phyloP scores from a whole-genome alignment of 2,888 invertebrate species.

The Linnaemya vulpina region DNA sequence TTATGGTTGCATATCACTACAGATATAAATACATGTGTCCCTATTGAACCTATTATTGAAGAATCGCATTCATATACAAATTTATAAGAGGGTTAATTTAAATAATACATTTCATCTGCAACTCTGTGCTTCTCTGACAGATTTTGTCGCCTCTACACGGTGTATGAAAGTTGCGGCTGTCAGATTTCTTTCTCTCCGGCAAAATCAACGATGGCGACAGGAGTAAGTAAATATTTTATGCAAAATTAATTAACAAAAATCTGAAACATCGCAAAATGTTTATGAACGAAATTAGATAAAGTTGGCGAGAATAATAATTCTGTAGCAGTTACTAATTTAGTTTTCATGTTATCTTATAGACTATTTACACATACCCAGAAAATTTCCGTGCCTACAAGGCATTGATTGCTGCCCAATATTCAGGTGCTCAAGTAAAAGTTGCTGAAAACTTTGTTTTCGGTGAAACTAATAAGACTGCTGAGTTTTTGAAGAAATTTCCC shows the following conservation, averaged over 20 bases:
- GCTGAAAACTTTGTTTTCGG: conserved; percentile 95
- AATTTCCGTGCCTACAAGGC: conserved; percentile 99
- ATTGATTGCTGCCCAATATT: conserved; percentile 98
- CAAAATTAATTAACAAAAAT: conserved; percentile 76
- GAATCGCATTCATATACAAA: not conserved
- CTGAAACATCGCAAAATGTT: conserved; percentile 75
- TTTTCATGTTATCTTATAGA: conserved; percentile 81
- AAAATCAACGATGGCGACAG: conserved; percentile 88
- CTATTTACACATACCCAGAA: conserved; percentile 98
- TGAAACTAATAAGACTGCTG: conserved; percentile 94
- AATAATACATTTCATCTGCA: not conserved
- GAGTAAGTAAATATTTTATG: conserved; percentile 85
- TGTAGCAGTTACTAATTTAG: conserved; percentile 37
- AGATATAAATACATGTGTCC: no score
- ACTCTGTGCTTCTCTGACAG: conserved; percentile 47
- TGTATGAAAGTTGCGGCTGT: conserved; percentile 71
- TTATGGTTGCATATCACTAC: no score
- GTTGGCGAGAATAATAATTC: not conserved
- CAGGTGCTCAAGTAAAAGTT: conserved; percentile 93
- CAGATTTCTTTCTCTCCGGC: conserved; percentile 83
- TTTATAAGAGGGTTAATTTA: not conserved
- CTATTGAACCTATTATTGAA: no score
- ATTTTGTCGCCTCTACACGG: conserved; percentile 28
- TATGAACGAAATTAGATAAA: conserved; percentile 52
- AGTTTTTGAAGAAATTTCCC: conserved; percentile 97